Evolutionary conservation across 2,113 vertebrate species (phyloP).

Genomic region (Callipepla californica): DNA sequence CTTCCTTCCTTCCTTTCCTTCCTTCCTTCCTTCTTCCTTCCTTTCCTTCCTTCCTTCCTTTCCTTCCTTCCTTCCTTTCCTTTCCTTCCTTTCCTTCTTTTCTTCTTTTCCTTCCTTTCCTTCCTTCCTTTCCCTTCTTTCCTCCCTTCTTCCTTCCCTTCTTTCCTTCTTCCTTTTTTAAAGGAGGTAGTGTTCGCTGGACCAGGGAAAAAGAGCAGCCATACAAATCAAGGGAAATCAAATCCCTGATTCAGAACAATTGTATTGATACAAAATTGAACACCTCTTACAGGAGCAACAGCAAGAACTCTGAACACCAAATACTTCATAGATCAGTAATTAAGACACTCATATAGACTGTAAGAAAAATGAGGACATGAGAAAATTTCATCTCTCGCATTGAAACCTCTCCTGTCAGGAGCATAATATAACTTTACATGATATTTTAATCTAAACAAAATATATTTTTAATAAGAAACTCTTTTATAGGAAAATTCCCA

Average conservation of each 20-base stretch:
- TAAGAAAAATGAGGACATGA: neutral
- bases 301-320: neutral
- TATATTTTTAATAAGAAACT: neutral
- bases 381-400: neutral
- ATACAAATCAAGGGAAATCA: neutral
- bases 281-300: neutral
- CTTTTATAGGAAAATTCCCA: neutral
- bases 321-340: neutral
- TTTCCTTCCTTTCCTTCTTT: too few relatives aligned
- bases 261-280: neutral
- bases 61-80: neutral
- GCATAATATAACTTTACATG: neutral
- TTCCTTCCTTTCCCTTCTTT: neutral
- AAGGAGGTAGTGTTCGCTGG: neutral
- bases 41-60: too few relatives aligned
- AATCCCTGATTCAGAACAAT: neutral
- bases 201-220: neutral
- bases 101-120: neutral
- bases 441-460: neutral
- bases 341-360: neutral
- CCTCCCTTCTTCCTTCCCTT: too few relatives aligned
- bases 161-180: neutral
- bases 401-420: neutral
- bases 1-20: neutral
- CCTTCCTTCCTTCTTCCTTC: too few relatives aligned